These are phyloP conservation scores for Saccopteryx leptura DNA, from an alignment of 2,113 vertebrate species.

Conservation along the genomic window DNA sequence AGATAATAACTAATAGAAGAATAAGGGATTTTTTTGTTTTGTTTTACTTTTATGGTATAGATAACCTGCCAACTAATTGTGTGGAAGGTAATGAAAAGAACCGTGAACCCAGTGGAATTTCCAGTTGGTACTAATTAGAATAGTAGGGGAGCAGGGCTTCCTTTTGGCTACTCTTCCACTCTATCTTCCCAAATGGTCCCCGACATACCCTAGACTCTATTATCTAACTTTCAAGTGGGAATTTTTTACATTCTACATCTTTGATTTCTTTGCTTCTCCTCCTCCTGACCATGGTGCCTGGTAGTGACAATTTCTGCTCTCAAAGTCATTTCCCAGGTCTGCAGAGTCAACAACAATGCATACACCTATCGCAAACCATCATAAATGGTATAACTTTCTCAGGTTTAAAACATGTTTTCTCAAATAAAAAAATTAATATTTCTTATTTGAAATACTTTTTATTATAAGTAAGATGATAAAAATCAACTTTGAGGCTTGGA, in stretches of 20 bases:
- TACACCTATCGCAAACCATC: not conserved
- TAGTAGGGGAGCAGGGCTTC: too few species aligned
- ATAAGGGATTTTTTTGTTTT: not conserved
- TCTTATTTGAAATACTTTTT: not conserved
- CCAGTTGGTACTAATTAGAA: not conserved
- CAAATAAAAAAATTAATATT: conserved; percentile 15
- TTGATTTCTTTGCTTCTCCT: not conserved
- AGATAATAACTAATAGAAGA: not conserved
- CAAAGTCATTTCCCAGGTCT: not conserved
- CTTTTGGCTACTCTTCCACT: not conserved
- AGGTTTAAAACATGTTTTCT: not conserved
- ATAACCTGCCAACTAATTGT: not conserved
- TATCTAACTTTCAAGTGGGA: not conserved
- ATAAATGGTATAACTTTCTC: not conserved
- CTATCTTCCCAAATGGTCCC: not conserved
- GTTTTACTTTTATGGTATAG: not conserved
- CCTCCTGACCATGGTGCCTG: not conserved
- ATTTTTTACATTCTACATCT: not conserved
- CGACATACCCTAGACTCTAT: not conserved
- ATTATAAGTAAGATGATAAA: not conserved
- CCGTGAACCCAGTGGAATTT: not conserved
- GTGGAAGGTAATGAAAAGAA: not conserved
- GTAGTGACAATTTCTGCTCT: not conserved
- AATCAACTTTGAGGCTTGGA: not conserved
- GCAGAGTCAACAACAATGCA: not conserved